Evolutionary conservation across 2,888 invertebrate species (phyloP), one percentile per base, ranked within the genome.

Genomic region (Ennomos erosarius): DNA sequence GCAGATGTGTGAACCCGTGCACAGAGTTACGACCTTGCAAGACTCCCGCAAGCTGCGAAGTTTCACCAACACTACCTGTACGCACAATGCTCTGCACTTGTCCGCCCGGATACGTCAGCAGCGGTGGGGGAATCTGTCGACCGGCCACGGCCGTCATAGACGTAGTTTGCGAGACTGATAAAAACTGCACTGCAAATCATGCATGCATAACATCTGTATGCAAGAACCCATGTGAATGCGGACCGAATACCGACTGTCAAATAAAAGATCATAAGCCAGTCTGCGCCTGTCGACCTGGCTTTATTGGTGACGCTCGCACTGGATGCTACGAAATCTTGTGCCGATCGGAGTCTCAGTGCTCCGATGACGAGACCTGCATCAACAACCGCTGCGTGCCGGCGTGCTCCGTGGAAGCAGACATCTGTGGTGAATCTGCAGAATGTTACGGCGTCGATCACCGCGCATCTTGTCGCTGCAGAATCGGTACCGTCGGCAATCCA

Each of bases 81-180:
- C 94, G 98, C 64, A 97, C 98, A 0, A 97, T 98, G 96, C 94
- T 97, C 38, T 98, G 98, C 79, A 94, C 97, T 3, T 98, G 98
- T 74, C 97, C 98, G 33, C 96, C 96, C 50, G 98, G 98, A 12
- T 98, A 97, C 74, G 94, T 97, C 4, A 97, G 96, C 84, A 96
- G 95, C 67, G 97, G 97, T 55, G 97, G 97, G 48, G 97, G 97
- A 35, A 94, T 96, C 40, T 97, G 97, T 78, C 95, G 95, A 60
- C 95, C 97, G 1, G 95, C 95, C n/a, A 94, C 94, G 40, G 92
- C 95, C 1, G 85, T 95, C 8, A 78, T 90, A 9, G 93, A 93
- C 48, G 92, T 94, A 3, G 94, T 95, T 48, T 98, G 98, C 80
- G 93, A 94, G 68, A 93, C 94, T 3, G 97, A 97, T 78, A 94